Percentiles rank a stretch among this genome's conserved stretches.
phyloP scores from a whole-genome alignment of 1,140 invertebrate genomes.

The Pantala flavescens region DNA sequence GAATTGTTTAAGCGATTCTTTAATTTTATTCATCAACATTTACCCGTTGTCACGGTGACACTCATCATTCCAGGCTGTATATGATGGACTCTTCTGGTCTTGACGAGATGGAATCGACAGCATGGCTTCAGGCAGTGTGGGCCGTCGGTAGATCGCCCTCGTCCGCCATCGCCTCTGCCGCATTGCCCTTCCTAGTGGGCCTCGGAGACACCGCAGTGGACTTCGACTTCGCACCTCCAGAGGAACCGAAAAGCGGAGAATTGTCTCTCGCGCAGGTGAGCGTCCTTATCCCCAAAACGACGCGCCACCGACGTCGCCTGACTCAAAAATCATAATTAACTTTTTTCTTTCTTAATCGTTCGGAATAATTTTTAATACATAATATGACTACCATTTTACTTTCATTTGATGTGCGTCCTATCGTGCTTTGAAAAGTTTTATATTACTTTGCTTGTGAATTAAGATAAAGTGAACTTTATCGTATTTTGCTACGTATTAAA shows the following conservation, averaged over 20 bases:
- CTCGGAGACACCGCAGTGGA: conserved; percentile 72
- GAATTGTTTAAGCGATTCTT: too few species aligned
- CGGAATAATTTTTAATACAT: too few species aligned
- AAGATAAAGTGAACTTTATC: too few species aligned
- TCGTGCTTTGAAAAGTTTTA: too few species aligned
- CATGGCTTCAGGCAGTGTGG: conserved; percentile 41
- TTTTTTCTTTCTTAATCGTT: background rate
- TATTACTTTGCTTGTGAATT: too few species aligned
- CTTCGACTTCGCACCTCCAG: conserved; percentile 66
- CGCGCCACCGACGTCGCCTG: background rate
- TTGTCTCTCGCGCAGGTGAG: conserved; percentile 6
- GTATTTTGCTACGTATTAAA: too few species aligned
- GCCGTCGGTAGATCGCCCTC: conserved; percentile 45
- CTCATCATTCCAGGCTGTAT: background rate
- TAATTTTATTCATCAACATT: too few species aligned
- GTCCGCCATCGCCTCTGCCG: conserved; percentile 33
- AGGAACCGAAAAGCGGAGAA: conserved; percentile 18
- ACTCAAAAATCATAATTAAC: background rate
- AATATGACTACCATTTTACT: too few species aligned
- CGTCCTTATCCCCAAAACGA: background rate
- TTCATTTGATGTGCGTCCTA: too few species aligned
- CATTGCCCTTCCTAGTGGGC: conserved; percentile 43
- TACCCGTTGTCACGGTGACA: too few species aligned
- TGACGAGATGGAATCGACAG: conserved; percentile 18
- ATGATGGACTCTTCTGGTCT: background rate